A percentile compares a stretch with the other conserved stretches of the same genome.
Evolutionary conservation across 2,797 vertebrate species (phyloP).

Genomic region (Muscicapa comitata): DNA sequence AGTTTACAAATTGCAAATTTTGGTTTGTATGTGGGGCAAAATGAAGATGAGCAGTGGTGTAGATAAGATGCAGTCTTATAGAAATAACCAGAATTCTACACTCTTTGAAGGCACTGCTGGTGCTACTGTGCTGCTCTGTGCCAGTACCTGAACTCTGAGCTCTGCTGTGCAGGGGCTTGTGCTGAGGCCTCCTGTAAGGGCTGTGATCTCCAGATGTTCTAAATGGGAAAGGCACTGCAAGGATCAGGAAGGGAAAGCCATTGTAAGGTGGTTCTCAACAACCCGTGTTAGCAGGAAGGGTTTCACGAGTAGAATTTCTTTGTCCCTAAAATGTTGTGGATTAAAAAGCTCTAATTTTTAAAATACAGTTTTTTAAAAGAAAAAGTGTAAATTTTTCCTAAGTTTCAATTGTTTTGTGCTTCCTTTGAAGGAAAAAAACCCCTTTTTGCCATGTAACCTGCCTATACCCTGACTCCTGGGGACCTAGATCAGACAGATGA

Average conservation of each 20-base stretch:
- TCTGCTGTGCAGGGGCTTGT: background rate
- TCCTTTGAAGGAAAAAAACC: background rate
- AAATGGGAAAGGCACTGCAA: background rate
- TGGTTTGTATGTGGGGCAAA: background rate
- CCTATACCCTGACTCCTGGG: background rate
- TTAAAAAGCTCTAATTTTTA: background rate
- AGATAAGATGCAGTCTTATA: background rate
- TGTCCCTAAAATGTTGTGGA: background rate
- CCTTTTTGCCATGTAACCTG: background rate
- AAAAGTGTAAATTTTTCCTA: background rate
- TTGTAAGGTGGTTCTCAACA: background rate
- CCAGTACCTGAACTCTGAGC: background rate
- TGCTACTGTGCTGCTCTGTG: background rate
- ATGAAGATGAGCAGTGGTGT: background rate
- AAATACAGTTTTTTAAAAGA: background rate
- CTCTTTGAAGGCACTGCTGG: rapidly evolving
- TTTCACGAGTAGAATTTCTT: background rate
- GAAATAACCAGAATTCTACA: background rate
- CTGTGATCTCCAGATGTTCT: background rate
- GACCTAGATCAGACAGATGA: background rate
- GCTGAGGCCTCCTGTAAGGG: rapidly evolving
- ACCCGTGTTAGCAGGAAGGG: background rate
- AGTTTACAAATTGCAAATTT: background rate
- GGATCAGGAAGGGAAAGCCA: background rate
- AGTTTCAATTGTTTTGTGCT: background rate